Conservation (phyloP, 2,888 invertebrate genomes). For the Cosmopolites sordidus region DNA sequence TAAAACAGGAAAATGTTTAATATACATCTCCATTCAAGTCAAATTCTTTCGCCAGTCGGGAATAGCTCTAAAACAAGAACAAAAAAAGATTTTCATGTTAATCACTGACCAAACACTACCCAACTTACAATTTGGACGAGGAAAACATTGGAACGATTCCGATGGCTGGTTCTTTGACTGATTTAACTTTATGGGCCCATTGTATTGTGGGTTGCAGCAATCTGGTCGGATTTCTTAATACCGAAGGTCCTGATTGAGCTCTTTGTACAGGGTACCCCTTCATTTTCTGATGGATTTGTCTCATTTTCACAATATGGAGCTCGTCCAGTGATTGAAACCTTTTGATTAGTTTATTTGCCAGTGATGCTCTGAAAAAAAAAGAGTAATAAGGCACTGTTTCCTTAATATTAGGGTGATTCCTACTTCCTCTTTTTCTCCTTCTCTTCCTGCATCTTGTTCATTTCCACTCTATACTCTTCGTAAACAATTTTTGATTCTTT, state of each 20-base stretch:
- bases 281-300: conserved; percentile 26
- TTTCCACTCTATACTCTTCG: conserved; percentile 2
- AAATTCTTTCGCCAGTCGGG: conserved; percentile 37
- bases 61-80: conserved; percentile 32
- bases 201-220: conserved; percentile 44
- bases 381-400: too few relatives aligned
- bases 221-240: conserved; percentile 39
- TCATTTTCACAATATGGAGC: conserved; percentile 36
- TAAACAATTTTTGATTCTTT: conserved; percentile 25
- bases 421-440: conserved; percentile 27
- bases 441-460: conserved; percentile 12
- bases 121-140: conserved; percentile 40
- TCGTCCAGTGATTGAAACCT: conserved; percentile 44
- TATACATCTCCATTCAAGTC: neutral
- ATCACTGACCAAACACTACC: conserved; percentile 6
- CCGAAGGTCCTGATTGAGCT: conserved; percentile 30
- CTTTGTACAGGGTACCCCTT: conserved; percentile 25
- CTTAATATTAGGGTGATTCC: too few relatives aligned
- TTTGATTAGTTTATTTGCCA: conserved; percentile 44
- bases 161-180: conserved; percentile 16
- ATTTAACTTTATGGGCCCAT: conserved; percentile 39
- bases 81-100: neutral
- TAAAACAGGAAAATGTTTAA: too few relatives aligned
- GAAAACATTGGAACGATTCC: conserved; percentile 6
- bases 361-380: conserved; percentile 30